Conservation (phyloP, 2,797 vertebrate genomes). For the Lacerta agilis region DNA sequence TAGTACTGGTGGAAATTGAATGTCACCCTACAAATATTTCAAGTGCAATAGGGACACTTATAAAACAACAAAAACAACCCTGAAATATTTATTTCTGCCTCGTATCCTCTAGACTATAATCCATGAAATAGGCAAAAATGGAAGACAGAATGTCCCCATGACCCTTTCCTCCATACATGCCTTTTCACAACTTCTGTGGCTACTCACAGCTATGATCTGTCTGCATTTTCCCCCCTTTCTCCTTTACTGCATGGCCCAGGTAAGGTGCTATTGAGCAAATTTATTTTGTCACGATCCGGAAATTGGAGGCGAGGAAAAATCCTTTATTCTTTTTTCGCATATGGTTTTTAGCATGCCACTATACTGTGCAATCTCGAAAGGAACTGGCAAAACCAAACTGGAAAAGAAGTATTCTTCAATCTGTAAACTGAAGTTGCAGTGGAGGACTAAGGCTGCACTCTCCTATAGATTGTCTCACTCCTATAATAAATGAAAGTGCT, state of each 20-base stretch:
- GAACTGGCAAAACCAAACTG: neutral
- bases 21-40: neutral
- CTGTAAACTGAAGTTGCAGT: conserved; percentile 6
- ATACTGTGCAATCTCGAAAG: neutral
- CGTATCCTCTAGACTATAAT: neutral
- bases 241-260: neutral
- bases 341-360: neutral
- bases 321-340: neutral
- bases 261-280: neutral
- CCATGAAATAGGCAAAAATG: neutral
- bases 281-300: neutral
- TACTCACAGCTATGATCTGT: neutral
- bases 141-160: no score
- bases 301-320: no score
- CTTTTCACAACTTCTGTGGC: neutral
- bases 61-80: neutral
- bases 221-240: neutral
- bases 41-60: neutral
- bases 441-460: neutral
- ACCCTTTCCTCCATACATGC: no score
- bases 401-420: conserved; percentile 9
- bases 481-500: conserved; percentile 2
- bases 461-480: conserved; percentile 5
- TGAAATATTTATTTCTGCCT: neutral
- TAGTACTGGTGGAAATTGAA: neutral